Percentiles rank a stretch among this genome's conserved stretches.
Conservation (phyloP, 2,888 invertebrate genomes). For the Pristionchus japonicus region DNA sequence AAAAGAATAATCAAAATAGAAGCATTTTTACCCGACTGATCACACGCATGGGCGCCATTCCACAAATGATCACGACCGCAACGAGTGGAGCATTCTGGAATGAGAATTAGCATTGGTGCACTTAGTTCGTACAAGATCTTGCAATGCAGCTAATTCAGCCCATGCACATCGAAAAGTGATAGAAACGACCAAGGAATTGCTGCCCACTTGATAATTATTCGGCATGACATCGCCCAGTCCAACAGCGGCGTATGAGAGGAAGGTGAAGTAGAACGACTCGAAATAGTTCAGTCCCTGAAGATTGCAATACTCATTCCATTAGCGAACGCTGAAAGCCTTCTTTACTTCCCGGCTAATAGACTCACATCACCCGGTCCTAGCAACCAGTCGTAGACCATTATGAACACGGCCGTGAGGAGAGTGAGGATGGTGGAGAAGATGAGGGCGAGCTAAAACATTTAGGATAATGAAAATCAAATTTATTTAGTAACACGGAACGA, state of each 20-base stretch:
- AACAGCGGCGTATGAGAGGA: constrained; percentile 14
- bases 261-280: constrained; percentile 36
- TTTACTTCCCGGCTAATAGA: not conserved
- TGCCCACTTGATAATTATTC: constrained; percentile 2
- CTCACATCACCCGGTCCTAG: not conserved
- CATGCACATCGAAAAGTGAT: too few species aligned
- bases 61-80: not conserved
- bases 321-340: too few species aligned
- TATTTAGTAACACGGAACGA: too few species aligned
- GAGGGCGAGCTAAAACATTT: not conserved
- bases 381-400: not conserved
- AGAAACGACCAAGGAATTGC: too few species aligned
- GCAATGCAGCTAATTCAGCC: too few species aligned
- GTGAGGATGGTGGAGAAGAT: not conserved
- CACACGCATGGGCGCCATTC: constrained; percentile 18
- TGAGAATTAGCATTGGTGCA: too few species aligned
- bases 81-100: constrained; percentile 15
- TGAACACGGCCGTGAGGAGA: not conserved
- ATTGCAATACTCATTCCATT: too few species aligned
- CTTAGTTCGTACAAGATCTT: too few species aligned
- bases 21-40: constrained; percentile 11
- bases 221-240: constrained; percentile 41
- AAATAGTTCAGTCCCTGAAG: constrained; percentile 20
- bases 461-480: too few species aligned
- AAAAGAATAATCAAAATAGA: not conserved